Base-by-base conservation (phyloP, 37 sponge, comb jelly and placozoan genomes). In the Agelas oroides region DNA sequence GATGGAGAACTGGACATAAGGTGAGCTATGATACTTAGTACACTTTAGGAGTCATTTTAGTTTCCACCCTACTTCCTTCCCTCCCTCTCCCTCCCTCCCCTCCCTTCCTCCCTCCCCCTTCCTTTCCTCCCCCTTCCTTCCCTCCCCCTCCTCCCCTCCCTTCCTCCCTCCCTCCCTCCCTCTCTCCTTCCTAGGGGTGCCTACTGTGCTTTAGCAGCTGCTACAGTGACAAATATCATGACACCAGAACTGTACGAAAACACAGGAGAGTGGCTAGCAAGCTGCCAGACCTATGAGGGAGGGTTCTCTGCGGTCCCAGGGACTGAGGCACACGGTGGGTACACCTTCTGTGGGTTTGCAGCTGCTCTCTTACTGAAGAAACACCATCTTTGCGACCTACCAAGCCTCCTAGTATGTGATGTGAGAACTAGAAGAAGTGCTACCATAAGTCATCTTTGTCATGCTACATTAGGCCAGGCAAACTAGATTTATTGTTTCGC, bases 1-100 rank as follows among this genome's bases (percentile, higher is more conserved):
- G 99, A 96, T 85, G 99, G 99, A 37, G 99, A 98, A 74, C 68
- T 89, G 31, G 99, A 98, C 78, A 87, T 98, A 62, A 91, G 98
- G 91, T 84, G 65, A 12, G 46, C 46, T n/a, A n/a, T n/a, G n/a
- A n/a, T n/a, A n/a, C n/a, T n/a, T n/a, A n/a, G n/a, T n/a, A n/a
- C n/a, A n/a, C n/a, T n/a, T n/a, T n/a, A n/a, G n/a, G n/a, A n/a
- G n/a, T n/a, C n/a, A n/a, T n/a, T n/a, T n/a, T n/a, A n/a, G n/a
- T n/a, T n/a, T n/a, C n/a, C n/a, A n/a, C n/a, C n/a, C n/a, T n/a
- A n/a, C n/a, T n/a, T 38, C 59, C 60, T 30, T 32, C 77, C 36
- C 77, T 31, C 61, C 34, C 75, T 46, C 35, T 32, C 59, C 60
- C 72, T 2, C 72, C 39, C 69, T 34, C 68, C 55, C 56, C 55